Evolutionary conservation across 2,797 vertebrate genomes (phyloP).

Genomic region (Spatula versicolor): DNA sequence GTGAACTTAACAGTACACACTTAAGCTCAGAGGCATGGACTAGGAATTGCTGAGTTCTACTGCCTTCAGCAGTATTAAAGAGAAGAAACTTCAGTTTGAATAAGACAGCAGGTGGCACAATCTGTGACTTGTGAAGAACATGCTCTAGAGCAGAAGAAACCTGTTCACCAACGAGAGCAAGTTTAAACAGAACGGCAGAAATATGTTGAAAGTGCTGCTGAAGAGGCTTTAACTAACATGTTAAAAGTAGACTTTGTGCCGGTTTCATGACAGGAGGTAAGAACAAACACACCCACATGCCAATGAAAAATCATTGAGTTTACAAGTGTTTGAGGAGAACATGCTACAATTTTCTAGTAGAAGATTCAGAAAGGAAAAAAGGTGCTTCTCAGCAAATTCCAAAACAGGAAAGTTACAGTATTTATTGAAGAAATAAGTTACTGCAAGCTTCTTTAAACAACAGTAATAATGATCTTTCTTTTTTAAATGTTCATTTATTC

Average conservation of each 20-base stretch:
- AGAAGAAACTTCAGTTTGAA: not conserved
- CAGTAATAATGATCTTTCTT: not conserved
- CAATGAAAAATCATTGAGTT: not conserved
- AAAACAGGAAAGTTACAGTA: not conserved
- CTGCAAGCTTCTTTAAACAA: not conserved
- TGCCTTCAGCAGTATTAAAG: not conserved
- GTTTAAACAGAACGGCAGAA: not conserved
- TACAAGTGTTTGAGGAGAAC: not conserved
- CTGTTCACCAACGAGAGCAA: not conserved
- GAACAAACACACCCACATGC: not conserved
- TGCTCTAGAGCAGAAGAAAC: not conserved
- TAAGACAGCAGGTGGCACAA: not conserved
- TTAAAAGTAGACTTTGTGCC: slow-evolving; percentile 3
- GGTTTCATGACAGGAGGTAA: not conserved
- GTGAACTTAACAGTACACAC: not conserved
- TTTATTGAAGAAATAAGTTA: not conserved
- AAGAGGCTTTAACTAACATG: not conserved
- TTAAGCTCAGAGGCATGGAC: not conserved
- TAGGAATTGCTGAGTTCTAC: not conserved
- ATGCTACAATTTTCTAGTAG: not conserved
- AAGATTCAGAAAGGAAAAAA: not conserved
- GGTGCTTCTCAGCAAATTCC: not conserved
- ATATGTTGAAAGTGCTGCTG: not conserved
- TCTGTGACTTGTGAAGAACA: not conserved
- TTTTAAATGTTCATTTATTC: not conserved